Conservation (phyloP, 2,888 invertebrate genomes). For the Orgyia antiqua region DNA sequence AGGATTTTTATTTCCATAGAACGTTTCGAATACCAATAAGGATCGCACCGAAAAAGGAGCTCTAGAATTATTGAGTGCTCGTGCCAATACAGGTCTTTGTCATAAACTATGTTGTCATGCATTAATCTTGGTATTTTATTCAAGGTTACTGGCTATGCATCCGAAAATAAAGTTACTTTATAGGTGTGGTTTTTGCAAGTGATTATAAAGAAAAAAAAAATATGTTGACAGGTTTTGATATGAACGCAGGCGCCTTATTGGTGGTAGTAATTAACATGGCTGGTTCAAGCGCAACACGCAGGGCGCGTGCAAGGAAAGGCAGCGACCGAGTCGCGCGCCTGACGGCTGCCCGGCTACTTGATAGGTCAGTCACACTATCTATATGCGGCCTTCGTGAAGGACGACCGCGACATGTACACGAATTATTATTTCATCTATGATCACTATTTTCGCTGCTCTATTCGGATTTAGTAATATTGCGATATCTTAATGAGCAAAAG, state of each 20-base stretch:
- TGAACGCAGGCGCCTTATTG: conserved; percentile 53
- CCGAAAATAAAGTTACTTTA: conserved; percentile 48
- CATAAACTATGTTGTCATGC: conserved; percentile 54
- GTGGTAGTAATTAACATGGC: conserved; percentile 66
- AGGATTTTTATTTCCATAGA: conserved; percentile 66
- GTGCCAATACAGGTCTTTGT: conserved; percentile 48
- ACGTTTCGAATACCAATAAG: conserved; percentile 49
- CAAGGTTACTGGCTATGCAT: conserved; percentile 30
- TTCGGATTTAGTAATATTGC: no score
- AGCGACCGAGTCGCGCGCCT: conserved; percentile 13
- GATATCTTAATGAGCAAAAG: no score
- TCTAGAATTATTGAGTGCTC: conserved; percentile 44
- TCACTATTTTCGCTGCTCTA: no score
- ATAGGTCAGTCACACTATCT: conserved; percentile 61
- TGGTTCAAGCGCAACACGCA: conserved; percentile 42
- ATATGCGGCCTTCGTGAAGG: conserved; percentile 63
- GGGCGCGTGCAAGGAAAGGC: conserved; percentile 25
- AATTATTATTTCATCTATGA: no score
- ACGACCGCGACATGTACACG: conserved; percentile 40
- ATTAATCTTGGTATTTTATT: conserved; percentile 63
- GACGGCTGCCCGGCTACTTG: conserved; percentile 17
- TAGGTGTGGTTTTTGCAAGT: conserved; percentile 49
- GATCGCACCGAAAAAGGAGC: conserved; percentile 64
- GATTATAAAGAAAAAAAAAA: conserved; percentile 59
- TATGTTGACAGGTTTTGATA: conserved; percentile 46